These are phyloP conservation scores for Bathynomus jamesi DNA, from an alignment of 1,140 invertebrate genomes.

Conservation along the genomic window DNA sequence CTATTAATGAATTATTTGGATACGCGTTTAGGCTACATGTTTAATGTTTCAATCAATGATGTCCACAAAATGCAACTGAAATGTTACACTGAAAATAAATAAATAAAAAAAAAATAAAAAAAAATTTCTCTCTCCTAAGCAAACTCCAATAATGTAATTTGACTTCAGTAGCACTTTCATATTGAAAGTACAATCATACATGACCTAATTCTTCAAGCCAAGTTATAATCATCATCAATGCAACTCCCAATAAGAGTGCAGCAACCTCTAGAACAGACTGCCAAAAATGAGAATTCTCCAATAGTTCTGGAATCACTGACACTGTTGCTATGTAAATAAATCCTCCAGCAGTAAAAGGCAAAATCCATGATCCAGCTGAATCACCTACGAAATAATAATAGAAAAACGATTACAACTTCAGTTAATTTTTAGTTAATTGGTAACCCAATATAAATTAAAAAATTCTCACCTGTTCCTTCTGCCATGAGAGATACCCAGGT, in stretches of 20 bases:
- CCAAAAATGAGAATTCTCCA: constrained; percentile 71
- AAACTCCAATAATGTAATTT: too few relatives aligned
- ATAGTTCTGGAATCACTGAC: constrained; percentile 87
- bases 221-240: constrained; percentile 87
- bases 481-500: constrained; percentile 76
- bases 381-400: constrained; percentile 47
- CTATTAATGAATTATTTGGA: too few relatives aligned
- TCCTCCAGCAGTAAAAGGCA: constrained; percentile 94
- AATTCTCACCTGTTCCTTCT: constrained; percentile 54
- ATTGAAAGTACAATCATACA: too few relatives aligned
- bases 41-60: too few relatives aligned
- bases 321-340: constrained; percentile 98
- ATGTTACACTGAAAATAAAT: too few relatives aligned
- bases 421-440: not conserved
- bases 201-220: constrained; percentile 56
- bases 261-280: constrained; percentile 79
- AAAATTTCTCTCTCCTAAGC: too few relatives aligned
- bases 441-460: constrained; percentile 9
- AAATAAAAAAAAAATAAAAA: too few relatives aligned
- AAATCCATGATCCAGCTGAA: constrained; percentile 69
- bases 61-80: too few relatives aligned
- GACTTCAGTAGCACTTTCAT: too few relatives aligned
- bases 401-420: not conserved
- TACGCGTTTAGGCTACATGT: too few relatives aligned
- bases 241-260: constrained; percentile 72